Evolutionary conservation across 2,888 invertebrate genomes (phyloP), one percentile per base, ranked within the genome.

Genomic region (Diaphora mendica): DNA sequence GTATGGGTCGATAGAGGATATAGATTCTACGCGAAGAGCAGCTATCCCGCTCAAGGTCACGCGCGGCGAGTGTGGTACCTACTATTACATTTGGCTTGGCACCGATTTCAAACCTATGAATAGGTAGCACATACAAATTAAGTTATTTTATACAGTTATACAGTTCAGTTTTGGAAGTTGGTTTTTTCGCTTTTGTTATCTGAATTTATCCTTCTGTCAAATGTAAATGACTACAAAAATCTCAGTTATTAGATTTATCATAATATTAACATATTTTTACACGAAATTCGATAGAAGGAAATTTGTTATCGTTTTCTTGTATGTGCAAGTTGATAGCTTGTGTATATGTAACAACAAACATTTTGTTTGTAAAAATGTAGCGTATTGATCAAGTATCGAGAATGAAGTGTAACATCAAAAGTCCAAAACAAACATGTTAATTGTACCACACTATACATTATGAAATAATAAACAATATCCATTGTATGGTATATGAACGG

Each of bases 401-500:
- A 0, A 30, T 30, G 8, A n/a, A n/a, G 55, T 26, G 59, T 30
- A 2, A 62, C 15, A 62, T 62, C 17, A 62, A 62, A 62, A 8
- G 17, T 30, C 30, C 62, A 17, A 62, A 33, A 55, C 44, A 74
- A 70, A 69, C 66, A 69, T 11, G 44, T 20, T 42, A 51, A 73
- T 66, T 48, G 44, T 70, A 59, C 67, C 48, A 64, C 65, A 64
- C 62, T 44, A 48, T 64, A 65, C 73, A 71, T 76, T 75, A 76
- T 76, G 64, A 77, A 75, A 73, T 75, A 77, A 77, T 78, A 76
- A 80, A 80, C 80, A 77, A 82, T 79, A 73, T 77, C 75, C 77
- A 81, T 84, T 85, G 77, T 81, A 66, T 75, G 77, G 62, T 70
- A n/a, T 68, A n/a, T 55, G 75, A 84, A 80, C 84, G 79, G 82